Conservation (phyloP, 2,888 invertebrate species). For the Sthenelais limicola region DNA sequence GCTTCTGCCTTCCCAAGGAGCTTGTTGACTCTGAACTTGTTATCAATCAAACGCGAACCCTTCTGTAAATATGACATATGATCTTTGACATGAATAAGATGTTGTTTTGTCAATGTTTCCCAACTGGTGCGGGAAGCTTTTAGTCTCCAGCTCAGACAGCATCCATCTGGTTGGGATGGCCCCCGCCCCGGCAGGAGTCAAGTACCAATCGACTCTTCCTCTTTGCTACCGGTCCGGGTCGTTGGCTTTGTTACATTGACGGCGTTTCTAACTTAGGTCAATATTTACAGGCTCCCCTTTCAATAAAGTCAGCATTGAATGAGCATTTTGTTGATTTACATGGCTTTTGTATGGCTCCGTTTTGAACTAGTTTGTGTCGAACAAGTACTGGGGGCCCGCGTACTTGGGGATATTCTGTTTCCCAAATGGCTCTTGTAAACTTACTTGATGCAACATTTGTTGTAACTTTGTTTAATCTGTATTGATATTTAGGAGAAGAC, state of each 20-base stretch:
- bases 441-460: no score
- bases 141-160: constrained; percentile 7
- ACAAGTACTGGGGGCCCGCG: neutral
- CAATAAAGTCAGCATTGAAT: no score
- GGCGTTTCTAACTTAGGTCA: constrained; percentile 2
- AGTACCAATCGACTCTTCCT: no score
- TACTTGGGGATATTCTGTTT: neutral
- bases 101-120: constrained; percentile 15
- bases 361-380: constrained; percentile 26
- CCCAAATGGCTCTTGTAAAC: no score
- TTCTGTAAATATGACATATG: constrained; percentile 16
- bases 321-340: neutral
- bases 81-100: neutral
- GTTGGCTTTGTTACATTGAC: constrained; percentile 21
- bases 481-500: no score
- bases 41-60: constrained; percentile 29
- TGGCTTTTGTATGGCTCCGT: constrained; percentile 14
- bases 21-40: constrained; percentile 24
- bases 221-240: constrained; percentile 12
- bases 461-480: no score
- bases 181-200: no score
- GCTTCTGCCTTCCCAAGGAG: no score
- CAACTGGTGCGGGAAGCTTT: constrained; percentile 19
- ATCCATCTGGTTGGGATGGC: constrained; percentile 31
- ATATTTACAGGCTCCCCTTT: constrained; percentile 20